Evolutionary conservation across 2,797 vertebrate genomes (phyloP), one percentile per base, ranked within the genome.

Genomic region (Sebastes taczanowskii): DNA sequence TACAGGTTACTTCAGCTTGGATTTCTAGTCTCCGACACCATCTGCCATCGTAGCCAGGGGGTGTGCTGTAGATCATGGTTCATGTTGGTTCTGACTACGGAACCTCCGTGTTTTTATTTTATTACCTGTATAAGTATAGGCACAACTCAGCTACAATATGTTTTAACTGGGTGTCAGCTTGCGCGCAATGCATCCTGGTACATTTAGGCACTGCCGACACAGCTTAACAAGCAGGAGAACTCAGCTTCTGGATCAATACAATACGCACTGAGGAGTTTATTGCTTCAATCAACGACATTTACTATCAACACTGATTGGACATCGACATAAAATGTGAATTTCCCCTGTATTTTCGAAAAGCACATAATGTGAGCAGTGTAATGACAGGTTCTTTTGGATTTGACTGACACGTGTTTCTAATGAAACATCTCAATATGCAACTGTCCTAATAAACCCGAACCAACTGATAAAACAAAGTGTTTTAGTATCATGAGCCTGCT

Each of bases 391-490:
- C 60, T 42, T 72, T 63, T 35, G 42, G 7, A 58, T 71, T 71
- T 79, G 70, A 79, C 30, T 68, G 64, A 62, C 77, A 34, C 52
- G 20, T 77, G 81, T 64, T 83, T 78, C 74, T 71, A 62, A 86
- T 85, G 53, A 84, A 85, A 67, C 38, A 9, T 61, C 29, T 81
- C 2, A 38, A 13, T 74, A 56, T 69, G 42, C 49, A 72, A 23
- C 60, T 16, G 61, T 35, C 78, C 42, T 74, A 77, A 81, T 71
- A 80, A 85, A 80, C 25, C 61, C 4, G 2, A 78, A 86, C 7
- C 86, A 79, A 72, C 82, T 86, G 79, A 91, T 82, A 74, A 78
- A 89, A 86, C 78, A 84, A 61, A 29, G 74, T 18, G 49, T 72
- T 84, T 79, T 59, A 72, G 77, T 55, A 72, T 83, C 60, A 52